Percentiles rank a stretch among this genome's conserved stretches.
Evolutionary conservation across 2,113 vertebrate species (phyloP).

Genomic region (Chionomys nivalis): DNA sequence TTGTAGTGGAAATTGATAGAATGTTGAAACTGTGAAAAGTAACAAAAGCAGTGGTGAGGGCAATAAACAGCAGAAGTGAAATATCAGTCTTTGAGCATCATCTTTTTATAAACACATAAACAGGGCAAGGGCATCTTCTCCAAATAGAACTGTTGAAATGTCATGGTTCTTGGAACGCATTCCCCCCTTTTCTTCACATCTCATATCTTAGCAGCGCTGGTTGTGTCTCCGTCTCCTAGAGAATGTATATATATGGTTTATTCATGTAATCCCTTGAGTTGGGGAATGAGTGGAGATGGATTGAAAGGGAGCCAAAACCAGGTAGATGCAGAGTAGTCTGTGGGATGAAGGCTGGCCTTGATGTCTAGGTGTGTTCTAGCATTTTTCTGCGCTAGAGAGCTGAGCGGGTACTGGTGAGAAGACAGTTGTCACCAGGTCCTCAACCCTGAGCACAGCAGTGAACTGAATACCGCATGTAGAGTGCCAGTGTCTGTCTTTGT

Average conservation of each 20-base stretch:
- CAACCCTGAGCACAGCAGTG: not conserved
- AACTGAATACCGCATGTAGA: not conserved
- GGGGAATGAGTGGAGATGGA: not conserved
- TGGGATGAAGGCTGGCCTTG: not conserved
- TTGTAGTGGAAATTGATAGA: not conserved
- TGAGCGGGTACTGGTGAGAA: not conserved
- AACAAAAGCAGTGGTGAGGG: not conserved
- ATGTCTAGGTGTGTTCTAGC: not conserved
- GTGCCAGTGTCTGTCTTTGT: too few relatives aligned
- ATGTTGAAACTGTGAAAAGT: not conserved
- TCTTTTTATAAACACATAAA: not conserved
- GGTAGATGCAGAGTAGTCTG: not conserved
- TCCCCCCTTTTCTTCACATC: not conserved
- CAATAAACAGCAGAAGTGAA: not conserved
- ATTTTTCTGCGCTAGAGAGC: not conserved
- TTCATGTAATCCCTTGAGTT: not conserved
- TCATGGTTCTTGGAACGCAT: not conserved
- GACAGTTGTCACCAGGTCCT: not conserved
- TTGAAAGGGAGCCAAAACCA: not conserved
- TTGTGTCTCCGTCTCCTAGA: accelerated
- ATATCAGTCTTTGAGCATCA: not conserved
- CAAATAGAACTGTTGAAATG: not conserved
- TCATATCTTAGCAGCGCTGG: not conserved
- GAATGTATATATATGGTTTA: not conserved
- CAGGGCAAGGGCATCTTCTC: not conserved